Base-by-base conservation (phyloP, 2,888 invertebrate species). In the Drosophila ezoana region DNA sequence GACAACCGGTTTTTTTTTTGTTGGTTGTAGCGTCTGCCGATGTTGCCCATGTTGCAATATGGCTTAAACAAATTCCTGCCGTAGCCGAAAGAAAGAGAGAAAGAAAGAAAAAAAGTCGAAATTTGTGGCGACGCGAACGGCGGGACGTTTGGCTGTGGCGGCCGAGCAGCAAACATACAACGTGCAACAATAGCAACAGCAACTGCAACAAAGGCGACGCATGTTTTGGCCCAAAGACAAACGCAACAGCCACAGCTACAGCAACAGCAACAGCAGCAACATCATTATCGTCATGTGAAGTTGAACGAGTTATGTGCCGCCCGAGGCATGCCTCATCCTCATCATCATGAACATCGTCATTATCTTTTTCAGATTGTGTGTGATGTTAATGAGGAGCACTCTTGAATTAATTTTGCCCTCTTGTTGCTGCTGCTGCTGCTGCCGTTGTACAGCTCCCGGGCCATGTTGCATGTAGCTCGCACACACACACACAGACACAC, bases 331-430 rank as follows among this genome's bases (percentile, higher is more conserved):
- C 45, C 45, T 16, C 49, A 45, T 23, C 45, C 43, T 56, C 60
- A 45, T 18, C 48, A 61, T 41, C 48, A 48, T 23, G 43, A 38
- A 10, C 44, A 45, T 38, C 56, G 44, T 43, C 37, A 32, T 62
- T 58, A 49, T 65, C 47, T 23, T 57, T 60, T 23, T 60, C 41
- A 52, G 32, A 43, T 48, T 78, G 57, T 75, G 72, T 66, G 75
- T 64, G 76, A 76, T 78, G 78, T 79, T 78, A 78, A 78, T 78
- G 78, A 78, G 78, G 52, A 61, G 76, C 72, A 72, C 63, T 74
- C 70, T 66, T 69, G 79, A 81, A 78, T 81, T 71, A 81, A 76
- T 67, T 66, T 61, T 57, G 37, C 58, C 54, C 48, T 62, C 54
- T 66, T 69, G 58, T 41, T 71, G 70, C 38, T 53, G 64, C 47